Evolutionary conservation across 2,888 invertebrate species (phyloP).

Genomic region (Choreutis nemorana): DNA sequence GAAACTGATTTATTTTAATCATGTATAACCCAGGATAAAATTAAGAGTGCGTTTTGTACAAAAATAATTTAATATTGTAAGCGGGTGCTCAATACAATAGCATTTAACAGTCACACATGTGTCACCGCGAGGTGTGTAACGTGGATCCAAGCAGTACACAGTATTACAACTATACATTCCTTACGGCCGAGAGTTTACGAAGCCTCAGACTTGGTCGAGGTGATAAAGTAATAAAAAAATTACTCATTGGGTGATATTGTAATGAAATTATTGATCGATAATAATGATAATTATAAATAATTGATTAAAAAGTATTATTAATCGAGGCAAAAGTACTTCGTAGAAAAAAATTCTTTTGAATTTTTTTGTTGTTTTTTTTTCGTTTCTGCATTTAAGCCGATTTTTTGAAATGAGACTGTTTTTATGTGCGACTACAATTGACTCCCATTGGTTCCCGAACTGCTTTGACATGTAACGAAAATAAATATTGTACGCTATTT

Average conservation of each 20-base stretch:
- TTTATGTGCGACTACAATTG: slow-evolving; percentile 48
- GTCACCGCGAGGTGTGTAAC: slow-evolving; percentile 16
- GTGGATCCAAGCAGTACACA: slow-evolving; percentile 22
- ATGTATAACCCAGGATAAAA: too few relatives aligned
- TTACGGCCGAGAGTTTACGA: slow-evolving; percentile 44
- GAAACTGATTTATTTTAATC: too few relatives aligned
- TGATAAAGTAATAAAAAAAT: slow-evolving; percentile 26
- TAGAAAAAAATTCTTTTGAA: slow-evolving; percentile 23
- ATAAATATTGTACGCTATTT: too few relatives aligned
- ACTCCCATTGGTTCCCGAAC: too few relatives aligned
- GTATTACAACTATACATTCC: slow-evolving; percentile 60
- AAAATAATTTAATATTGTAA: too few relatives aligned
- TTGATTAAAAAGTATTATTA: slow-evolving; percentile 39
- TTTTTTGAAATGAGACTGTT: slow-evolving; percentile 50
- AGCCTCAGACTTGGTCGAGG: slow-evolving; percentile 27
- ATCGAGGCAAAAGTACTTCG: slow-evolving; percentile 42
- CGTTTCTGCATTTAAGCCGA: slow-evolving; percentile 53
- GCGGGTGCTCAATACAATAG: slow-evolving; percentile 22
- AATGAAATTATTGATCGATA: slow-evolving; percentile 33
- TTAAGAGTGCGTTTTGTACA: too few relatives aligned
- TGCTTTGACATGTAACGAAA: too few relatives aligned
- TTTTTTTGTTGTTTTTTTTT: neutral
- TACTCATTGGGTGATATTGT: slow-evolving; percentile 59
- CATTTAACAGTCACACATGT: slow-evolving; percentile 28
- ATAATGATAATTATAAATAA: slow-evolving; percentile 9